These are phyloP conservation scores for Tragelaphus scriptus DNA, from an alignment of 2,113 vertebrate genomes.

Conservation along the genomic window DNA sequence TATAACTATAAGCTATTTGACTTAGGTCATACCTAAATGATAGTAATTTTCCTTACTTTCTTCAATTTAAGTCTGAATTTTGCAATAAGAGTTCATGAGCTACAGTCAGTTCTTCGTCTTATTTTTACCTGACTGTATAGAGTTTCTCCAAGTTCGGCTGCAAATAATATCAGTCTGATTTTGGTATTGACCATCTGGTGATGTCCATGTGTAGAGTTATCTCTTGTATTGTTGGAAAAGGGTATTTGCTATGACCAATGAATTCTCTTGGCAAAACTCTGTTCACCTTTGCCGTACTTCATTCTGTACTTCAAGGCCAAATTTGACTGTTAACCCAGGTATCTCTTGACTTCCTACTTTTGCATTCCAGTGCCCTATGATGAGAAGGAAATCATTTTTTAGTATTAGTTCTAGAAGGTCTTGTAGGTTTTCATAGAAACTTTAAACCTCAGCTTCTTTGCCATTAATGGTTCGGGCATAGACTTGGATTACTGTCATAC, in stretches of 20 bases:
- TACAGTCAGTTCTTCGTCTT: not conserved
- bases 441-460: no score
- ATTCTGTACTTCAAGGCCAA: no score
- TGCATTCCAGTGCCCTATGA: no score
- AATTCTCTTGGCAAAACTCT: no score
- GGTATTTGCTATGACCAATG: not conserved
- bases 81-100: not conserved
- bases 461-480: rapidly evolving
- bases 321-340: no score
- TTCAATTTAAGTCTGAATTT: not conserved
- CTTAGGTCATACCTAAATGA: not conserved
- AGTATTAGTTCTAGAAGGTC: no score
- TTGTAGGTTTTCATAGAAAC: no score
- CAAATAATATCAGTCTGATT: not conserved
- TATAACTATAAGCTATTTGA: not conserved
- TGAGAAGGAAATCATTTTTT: no score
- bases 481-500: no score
- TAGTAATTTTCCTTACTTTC: not conserved
- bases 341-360: no score
- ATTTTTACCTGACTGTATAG: not conserved
- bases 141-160: not conserved
- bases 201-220: not conserved
- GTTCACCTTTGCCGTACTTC: no score
- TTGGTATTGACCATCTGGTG: not conserved
- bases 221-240: not conserved